These are phyloP conservation scores for Drosophila fuyamai DNA, from an alignment of 1,140 invertebrate genomes.

Conservation along the genomic window DNA sequence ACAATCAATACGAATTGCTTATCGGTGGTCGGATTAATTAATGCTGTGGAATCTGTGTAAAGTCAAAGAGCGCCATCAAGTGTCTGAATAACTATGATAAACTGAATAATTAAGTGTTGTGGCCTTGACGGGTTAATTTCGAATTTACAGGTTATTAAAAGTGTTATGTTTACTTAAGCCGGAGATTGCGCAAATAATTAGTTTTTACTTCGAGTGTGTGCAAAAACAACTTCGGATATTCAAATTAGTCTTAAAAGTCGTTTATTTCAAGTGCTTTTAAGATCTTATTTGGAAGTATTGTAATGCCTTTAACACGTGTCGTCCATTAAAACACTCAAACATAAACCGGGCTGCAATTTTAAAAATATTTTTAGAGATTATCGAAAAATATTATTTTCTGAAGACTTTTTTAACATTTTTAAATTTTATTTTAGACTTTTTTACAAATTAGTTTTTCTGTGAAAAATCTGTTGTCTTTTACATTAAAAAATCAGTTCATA, in stretches of 20 bases:
- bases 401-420: neutral
- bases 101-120: conserved; percentile 21
- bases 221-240: neutral
- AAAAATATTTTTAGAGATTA: neutral
- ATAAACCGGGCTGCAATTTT: no score
- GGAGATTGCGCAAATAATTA: neutral
- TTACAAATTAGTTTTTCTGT: no score
- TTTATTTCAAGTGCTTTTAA: neutral
- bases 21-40: conserved; percentile 6
- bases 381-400: no score
- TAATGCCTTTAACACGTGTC: neutral
- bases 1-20: neutral
- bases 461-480: no score
- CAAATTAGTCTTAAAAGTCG: neutral
- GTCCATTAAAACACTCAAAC: no score
- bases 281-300: neutral
- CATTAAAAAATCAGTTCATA: no score
- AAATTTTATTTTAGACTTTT: no score
- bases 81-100: neutral
- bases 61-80: neutral
- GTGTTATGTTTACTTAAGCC: neutral
- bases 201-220: neutral
- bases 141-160: conserved; percentile 22
- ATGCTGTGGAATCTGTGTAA: conserved; percentile 1
- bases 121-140: conserved; percentile 29